Evolutionary conservation across 2,888 invertebrate genomes (phyloP).

Genomic region (Stictocephala bisonia): DNA sequence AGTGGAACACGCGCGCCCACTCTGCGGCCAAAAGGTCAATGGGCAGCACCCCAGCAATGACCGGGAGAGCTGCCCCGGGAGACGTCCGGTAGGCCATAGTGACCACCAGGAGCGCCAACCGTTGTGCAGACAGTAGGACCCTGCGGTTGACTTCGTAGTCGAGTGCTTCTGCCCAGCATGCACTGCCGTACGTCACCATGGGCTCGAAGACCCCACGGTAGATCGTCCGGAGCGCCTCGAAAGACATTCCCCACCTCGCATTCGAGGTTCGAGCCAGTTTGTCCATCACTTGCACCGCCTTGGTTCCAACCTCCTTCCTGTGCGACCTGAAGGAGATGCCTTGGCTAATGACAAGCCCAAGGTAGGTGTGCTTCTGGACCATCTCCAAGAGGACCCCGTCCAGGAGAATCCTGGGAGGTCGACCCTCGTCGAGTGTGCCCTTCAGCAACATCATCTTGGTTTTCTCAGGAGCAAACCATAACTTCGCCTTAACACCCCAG

Average conservation of each 20-base stretch:
- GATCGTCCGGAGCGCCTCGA: background rate
- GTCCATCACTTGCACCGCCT: no score
- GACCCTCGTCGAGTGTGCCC: no score
- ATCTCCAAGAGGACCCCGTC: no score
- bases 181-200: slow-evolving; percentile 1
- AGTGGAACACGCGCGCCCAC: background rate
- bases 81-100: background rate
- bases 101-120: background rate
- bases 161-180: background rate
- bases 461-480: no score
- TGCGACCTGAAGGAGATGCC: no score
- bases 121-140: background rate
- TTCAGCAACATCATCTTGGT: no score
- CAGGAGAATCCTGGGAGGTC: no score
- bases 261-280: no score
- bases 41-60: background rate
- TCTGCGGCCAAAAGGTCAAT: background rate
- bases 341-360: no score
- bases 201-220: background rate
- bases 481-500: no score
- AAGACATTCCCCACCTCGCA: background rate
- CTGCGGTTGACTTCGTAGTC: background rate
- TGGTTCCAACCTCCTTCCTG: no score
- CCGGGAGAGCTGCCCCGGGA: background rate
- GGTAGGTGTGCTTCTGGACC: no score